These are phyloP conservation scores for Diploptera punctata DNA, from an alignment of 2,888 invertebrate species.

Conservation along the genomic window DNA sequence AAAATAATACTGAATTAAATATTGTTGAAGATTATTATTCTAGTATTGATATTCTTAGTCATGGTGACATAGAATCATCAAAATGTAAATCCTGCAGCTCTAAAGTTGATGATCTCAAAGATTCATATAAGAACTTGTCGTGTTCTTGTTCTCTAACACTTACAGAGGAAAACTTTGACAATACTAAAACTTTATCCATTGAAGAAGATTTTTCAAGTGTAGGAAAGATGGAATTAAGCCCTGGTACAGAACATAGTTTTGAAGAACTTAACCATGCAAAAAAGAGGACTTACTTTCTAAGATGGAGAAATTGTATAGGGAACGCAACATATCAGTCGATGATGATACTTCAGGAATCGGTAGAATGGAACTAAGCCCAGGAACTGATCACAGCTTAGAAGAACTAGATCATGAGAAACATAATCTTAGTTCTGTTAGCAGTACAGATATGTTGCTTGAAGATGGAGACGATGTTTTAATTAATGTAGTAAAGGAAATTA, in stretches of 20 bases:
- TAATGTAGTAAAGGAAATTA: neutral
- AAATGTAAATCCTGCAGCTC: neutral
- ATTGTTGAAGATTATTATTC: conserved; percentile 4
- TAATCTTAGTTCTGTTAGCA: neutral
- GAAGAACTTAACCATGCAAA: neutral
- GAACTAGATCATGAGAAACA: neutral
- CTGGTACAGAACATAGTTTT: neutral
- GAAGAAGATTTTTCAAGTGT: neutral
- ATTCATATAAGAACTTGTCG: neutral
- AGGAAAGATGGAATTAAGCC: conserved; percentile 11
- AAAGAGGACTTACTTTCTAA: neutral
- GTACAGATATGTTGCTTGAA: neutral
- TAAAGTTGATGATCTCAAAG: neutral
- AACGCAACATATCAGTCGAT: no score
- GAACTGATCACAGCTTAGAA: conserved; percentile 2
- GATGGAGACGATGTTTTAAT: neutral
- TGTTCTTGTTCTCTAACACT: neutral
- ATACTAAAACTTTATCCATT: neutral
- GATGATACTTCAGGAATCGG: neutral
- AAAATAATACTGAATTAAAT: conserved; percentile 1
- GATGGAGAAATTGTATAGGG: neutral
- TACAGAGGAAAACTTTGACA: neutral
- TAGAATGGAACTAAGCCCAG: neutral
- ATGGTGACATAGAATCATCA: neutral
- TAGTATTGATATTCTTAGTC: neutral